Base-by-base conservation (phyloP, 2,797 vertebrate genomes). In the Argyrosomus regius region DNA sequence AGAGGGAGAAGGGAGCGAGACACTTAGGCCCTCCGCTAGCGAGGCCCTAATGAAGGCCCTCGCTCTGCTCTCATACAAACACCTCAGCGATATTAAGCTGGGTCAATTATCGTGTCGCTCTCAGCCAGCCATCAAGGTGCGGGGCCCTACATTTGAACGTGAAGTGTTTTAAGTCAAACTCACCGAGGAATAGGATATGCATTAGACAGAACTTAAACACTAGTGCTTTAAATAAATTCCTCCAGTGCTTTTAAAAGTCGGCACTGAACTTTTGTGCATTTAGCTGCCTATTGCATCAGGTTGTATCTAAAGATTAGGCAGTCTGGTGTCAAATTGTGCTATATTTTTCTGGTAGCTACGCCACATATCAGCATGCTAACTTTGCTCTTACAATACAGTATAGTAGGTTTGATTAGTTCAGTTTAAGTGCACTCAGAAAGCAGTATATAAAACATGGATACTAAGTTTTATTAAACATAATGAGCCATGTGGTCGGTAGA, bases 11-110 rank as follows among this genome's bases (percentile, higher is more conserved):
- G 59, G 82, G 83, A 89, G 81, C 35, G 50, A 84, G 88, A 80
- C 88, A 86, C 88, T 84, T 74, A 83, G 91, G 86, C 89, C 89
- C 91, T 83, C 70, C 13, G 50, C 89, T 45, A 63, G 88, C 59
- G 41, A 79, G 88, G 83, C 83, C 85, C 83, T 92, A 93, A 93
- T 91, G 93, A 94, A 92, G 88, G 86, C 88, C 87, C 83, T 80
- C 48, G 72, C 68, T 48, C 73, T 31, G 63, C 68, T 85, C 88
- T 82, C 83, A 6, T 80, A 58, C 86, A 91, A 92, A 93, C 89
- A 93, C 90, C 91, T 94, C 91, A 93, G 90, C 75, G 89, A 95
- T 94, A 94, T 93, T 93, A 95, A 95, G 92, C 81, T 92, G 88
- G 93, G 93, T 95, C 93, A 94, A 94, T 94, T 93, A 95, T 89